These are phyloP conservation scores for Hydractinia symbiolongicarpus DNA, from an alignment of 30 jellyfish, hydroid and myxozoan genomes.

Conservation along the genomic window DNA sequence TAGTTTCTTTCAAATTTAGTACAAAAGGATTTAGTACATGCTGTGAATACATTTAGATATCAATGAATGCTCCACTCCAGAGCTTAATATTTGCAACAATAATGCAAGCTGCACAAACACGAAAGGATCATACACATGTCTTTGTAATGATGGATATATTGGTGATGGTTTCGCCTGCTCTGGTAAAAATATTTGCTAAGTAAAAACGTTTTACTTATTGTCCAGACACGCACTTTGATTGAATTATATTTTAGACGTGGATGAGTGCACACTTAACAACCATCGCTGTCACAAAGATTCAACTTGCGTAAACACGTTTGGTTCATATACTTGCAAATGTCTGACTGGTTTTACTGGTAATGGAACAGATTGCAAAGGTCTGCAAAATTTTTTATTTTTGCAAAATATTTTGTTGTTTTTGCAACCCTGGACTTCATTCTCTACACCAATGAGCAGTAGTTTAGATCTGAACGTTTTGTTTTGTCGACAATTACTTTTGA, in stretches of 20 bases:
- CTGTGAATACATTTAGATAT: conserved; percentile 12
- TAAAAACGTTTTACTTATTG: neutral
- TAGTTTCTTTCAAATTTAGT: conserved; percentile 4
- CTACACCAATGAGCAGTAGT: too few species aligned
- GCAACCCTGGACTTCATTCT: too few species aligned
- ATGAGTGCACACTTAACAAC: conserved; percentile 39
- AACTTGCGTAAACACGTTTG: conserved; percentile 32
- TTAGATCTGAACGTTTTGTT: too few species aligned
- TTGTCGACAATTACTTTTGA: neutral
- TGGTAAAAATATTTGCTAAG: neutral
- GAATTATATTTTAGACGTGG: conserved; percentile 26
- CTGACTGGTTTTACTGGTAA: conserved; percentile 39
- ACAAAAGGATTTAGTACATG: neutral
- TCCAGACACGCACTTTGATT: too few species aligned
- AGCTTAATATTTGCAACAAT: conserved; percentile 25
- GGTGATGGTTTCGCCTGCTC: conserved; percentile 31
- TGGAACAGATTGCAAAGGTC: conserved; percentile 46
- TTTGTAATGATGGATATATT: conserved; percentile 31
- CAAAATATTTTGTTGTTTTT: too few species aligned
- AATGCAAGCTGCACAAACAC: conserved; percentile 31
- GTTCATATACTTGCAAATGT: conserved; percentile 45
- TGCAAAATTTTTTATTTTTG: neutral
- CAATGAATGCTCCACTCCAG: conserved; percentile 31
- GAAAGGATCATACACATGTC: conserved; percentile 35
- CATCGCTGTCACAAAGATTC: conserved; percentile 43